These are phyloP conservation scores for Onthophagus taurus DNA, from an alignment of 1,140 invertebrate genomes.

Conservation along the genomic window DNA sequence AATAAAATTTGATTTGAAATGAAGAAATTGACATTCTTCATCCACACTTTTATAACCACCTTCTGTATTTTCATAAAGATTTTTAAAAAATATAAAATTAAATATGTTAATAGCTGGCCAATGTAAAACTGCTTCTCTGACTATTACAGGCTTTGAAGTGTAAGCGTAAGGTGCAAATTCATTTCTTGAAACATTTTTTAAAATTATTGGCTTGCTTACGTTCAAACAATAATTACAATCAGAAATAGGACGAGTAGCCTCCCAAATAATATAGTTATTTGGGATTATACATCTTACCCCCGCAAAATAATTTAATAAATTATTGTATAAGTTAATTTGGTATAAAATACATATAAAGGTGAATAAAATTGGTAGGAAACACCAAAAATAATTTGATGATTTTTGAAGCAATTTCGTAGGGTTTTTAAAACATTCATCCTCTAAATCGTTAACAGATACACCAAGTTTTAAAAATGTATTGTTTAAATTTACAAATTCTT, in stretches of 20 bases:
- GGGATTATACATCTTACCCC: slow-evolving; percentile 62
- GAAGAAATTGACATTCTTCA: slow-evolving; percentile 80
- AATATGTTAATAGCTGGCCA: slow-evolving; percentile 70
- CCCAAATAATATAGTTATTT: slow-evolving; percentile 78
- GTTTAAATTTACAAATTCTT: slow-evolving; percentile 13
- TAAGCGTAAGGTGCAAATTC: slow-evolving; percentile 65
- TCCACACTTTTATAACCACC: slow-evolving; percentile 59
- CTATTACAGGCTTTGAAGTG: slow-evolving; percentile 68
- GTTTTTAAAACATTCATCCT: slow-evolving; percentile 3
- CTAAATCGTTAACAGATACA: background rate
- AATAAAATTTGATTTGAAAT: slow-evolving; percentile 77
- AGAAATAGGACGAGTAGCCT: slow-evolving; percentile 71
- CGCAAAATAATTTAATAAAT: slow-evolving; percentile 22
- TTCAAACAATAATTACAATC: slow-evolving; percentile 64
- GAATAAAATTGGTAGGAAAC: background rate
- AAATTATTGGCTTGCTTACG: slow-evolving; percentile 44
- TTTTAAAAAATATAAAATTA: slow-evolving; percentile 65
- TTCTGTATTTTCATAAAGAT: slow-evolving; percentile 56
- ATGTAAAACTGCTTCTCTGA: slow-evolving; percentile 62
- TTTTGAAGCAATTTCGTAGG: background rate
- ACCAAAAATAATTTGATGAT: background rate
- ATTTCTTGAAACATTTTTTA: slow-evolving; percentile 54
- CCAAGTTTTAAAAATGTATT: slow-evolving; percentile 9
- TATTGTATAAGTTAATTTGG: slow-evolving; percentile 11
- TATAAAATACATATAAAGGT: slow-evolving; percentile 12